Evolutionary conservation across 2,888 invertebrate species (phyloP).

Genomic region (Geophilus truncorum): DNA sequence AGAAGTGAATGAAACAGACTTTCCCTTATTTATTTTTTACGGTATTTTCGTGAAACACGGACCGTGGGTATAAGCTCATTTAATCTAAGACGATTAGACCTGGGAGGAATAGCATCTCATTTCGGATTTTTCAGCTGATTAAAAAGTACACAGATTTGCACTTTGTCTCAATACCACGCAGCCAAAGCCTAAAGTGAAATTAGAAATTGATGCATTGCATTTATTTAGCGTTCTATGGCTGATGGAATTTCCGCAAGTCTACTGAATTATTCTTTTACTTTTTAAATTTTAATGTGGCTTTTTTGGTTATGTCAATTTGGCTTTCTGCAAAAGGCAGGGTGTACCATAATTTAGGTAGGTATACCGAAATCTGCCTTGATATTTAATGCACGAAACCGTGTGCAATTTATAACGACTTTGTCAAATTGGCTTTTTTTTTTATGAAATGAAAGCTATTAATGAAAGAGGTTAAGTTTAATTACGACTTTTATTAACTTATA

Average conservation of each 20-base stretch:
- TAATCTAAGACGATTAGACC: neutral
- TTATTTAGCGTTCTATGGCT: neutral
- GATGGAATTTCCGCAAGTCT: neutral
- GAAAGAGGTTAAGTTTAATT: neutral
- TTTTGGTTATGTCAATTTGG: too few relatives aligned
- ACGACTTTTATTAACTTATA: neutral
- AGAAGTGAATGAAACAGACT: neutral
- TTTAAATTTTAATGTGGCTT: too few relatives aligned
- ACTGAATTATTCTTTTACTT: too few relatives aligned
- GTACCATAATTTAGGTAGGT: too few relatives aligned
- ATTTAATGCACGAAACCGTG: too few relatives aligned
- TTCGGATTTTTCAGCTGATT: neutral
- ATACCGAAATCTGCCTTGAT: too few relatives aligned
- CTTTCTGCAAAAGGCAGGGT: too few relatives aligned
- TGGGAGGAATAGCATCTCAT: neutral
- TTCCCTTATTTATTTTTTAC: neutral
- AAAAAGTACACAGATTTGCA: neutral
- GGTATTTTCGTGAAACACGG: neutral
- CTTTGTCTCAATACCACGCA: neutral
- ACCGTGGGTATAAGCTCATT: neutral
- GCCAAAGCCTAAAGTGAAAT: neutral
- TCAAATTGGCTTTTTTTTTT: too few relatives aligned
- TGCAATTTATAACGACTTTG: too few relatives aligned
- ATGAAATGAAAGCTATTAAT: neutral
- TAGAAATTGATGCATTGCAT: neutral